Evolutionary conservation across 2,888 invertebrate genomes (phyloP).

Genomic region (Agrotis segetum): DNA sequence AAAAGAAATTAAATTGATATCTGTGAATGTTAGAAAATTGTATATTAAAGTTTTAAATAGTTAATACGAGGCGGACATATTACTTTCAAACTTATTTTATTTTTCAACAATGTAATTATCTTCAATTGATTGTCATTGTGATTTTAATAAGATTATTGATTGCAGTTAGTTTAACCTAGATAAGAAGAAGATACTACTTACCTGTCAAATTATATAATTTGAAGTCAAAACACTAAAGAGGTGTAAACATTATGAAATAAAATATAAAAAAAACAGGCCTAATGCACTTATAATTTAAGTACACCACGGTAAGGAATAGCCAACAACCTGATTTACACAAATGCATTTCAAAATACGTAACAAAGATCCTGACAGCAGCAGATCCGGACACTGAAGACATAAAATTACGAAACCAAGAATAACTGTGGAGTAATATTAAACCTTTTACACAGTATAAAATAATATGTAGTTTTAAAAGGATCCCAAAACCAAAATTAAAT

Average conservation of each 20-base stretch:
- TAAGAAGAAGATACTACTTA: neutral
- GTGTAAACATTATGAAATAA: too few relatives aligned
- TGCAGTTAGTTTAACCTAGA: constrained; percentile 10
- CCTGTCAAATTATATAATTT: neutral
- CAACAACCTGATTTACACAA: neutral
- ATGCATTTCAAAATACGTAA: neutral
- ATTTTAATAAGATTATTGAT: constrained; percentile 7
- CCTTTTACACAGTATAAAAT: neutral
- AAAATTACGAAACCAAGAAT: constrained; percentile 2
- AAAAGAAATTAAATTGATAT: constrained; percentile 55
- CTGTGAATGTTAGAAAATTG: constrained; percentile 50
- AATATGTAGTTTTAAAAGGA: neutral
- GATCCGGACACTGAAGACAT: neutral
- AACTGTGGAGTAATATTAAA: neutral
- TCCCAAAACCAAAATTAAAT: too few relatives aligned
- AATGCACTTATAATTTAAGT: neutral
- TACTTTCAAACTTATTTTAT: neutral
- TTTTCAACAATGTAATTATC: too few relatives aligned
- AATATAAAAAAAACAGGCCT: too few relatives aligned
- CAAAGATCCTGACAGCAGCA: constrained; percentile 22
- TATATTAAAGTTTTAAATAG: constrained; percentile 18
- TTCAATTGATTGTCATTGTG: neutral
- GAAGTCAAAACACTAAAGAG: neutral
- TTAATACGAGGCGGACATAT: neutral
- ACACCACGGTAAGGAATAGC: neutral